Evolutionary conservation across 2,113 vertebrate species (phyloP), one percentile per base, ranked within the genome.

Genomic region (Montifringilla adamsi): DNA sequence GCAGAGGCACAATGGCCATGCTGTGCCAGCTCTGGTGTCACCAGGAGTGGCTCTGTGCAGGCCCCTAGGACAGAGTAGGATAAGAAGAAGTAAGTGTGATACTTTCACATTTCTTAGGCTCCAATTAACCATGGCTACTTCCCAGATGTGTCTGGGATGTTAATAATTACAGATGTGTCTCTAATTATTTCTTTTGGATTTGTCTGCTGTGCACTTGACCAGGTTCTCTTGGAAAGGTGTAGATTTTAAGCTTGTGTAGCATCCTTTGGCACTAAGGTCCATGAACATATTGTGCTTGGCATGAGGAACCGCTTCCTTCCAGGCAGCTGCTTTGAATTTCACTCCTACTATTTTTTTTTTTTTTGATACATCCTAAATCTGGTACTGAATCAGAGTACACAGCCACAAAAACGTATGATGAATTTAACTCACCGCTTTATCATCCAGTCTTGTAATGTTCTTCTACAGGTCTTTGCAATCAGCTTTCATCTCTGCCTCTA

Each of bases 1-100:
- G 21, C 83, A 72, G 75, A 63, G 33, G 47, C 35, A 58, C 44
- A 39, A 11, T 12, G 50, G 23, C 63, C 23, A 2, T 2, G 10
- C 74, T 79, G 26, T 7, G 4, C n/a, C 59, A 59, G 16, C 22
- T 28, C 64, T 60, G 63, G 44, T 63, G 33, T 24, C 11, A 6
- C 33, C 44, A 50, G 68, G 13, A 82, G 31, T 0, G 78, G 33
- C 16, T 2, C 1, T 30, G 10, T 0, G 0, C 55, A 59, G 9
- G 22, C 70, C 31, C 28, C 37, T 12, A 46, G 72, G 23, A 70
- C 30, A 63, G 31, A 60, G 28, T 2, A 33, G 52, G 23, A 58
- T 22, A 43, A 67, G 41, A 58, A 67, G 15, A 11, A 77, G 7
- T 13, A 74, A 26, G 37, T 46, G 5, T 31, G 18, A 14, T 59